Evolutionary conservation across 2,113 vertebrate genomes (phyloP).

Genomic region (Psammodynastes pulverulentus): DNA sequence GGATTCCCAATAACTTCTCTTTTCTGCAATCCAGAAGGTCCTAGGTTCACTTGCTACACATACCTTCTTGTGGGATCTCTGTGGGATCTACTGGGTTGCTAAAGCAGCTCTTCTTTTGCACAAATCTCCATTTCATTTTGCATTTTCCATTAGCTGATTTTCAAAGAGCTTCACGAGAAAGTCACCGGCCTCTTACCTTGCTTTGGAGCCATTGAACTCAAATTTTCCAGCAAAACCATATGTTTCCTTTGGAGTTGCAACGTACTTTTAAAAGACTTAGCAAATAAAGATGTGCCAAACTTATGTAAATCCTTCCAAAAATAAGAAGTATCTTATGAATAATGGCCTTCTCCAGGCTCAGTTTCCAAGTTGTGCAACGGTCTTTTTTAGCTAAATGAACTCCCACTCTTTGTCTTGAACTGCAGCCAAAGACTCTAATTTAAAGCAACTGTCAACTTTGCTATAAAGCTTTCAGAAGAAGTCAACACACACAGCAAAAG

Average conservation of each 20-base stretch:
- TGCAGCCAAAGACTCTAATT: constrained; percentile 74
- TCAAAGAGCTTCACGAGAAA: constrained; percentile 36
- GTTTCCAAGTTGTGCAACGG: constrained; percentile 56
- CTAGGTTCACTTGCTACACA: too few relatives aligned
- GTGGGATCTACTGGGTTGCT: constrained; percentile 17
- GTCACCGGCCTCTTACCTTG: constrained; percentile 67
- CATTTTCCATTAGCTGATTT: constrained; percentile 19
- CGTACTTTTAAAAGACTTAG: constrained; percentile 48
- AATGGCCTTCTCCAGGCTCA: constrained; percentile 17
- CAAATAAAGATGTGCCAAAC: constrained; percentile 23
- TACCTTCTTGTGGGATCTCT: neutral
- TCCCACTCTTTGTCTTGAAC: constrained; percentile 67
- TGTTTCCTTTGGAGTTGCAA: constrained; percentile 16
- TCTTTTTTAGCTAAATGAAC: constrained; percentile 68
- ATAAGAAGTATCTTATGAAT: neutral
- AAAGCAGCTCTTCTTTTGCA: constrained; percentile 14
- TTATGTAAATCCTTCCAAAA: constrained; percentile 41
- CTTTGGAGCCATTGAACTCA: constrained; percentile 18
- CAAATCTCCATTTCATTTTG: neutral
- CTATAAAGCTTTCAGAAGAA: constrained; percentile 69
- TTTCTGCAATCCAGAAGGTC: too few relatives aligned
- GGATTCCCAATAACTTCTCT: too few relatives aligned
- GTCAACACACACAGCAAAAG: constrained; percentile 28
- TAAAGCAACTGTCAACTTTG: constrained; percentile 78
- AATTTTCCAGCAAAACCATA: constrained; percentile 34